Percentiles rank a stretch among this genome's conserved stretches.
phyloP scores from a whole-genome alignment of 1,140 invertebrate genomes.

The Bombus pascuorum region DNA sequence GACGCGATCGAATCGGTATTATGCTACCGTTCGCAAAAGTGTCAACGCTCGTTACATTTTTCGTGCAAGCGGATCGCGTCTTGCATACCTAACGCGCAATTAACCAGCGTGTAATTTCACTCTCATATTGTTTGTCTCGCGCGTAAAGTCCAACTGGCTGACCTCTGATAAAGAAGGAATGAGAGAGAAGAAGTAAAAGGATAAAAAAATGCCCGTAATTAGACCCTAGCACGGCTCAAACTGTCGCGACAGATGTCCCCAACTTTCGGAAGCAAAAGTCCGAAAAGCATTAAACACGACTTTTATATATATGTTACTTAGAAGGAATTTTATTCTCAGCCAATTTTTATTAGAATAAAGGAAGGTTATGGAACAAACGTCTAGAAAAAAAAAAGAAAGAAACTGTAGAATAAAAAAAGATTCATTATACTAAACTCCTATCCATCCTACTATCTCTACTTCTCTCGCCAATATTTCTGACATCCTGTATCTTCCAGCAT shows the following conservation, averaged over 20 bases:
- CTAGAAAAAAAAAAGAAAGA: too few species aligned
- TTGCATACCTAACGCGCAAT: conserved; percentile 76
- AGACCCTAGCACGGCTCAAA: neutral
- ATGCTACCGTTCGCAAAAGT: neutral
- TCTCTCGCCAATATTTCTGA: too few species aligned
- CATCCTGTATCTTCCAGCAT: too few species aligned
- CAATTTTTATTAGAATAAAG: neutral
- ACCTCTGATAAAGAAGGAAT: conserved; percentile 46
- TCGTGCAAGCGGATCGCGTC: conserved; percentile 56
- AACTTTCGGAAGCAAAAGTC: neutral
- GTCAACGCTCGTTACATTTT: conserved; percentile 41
- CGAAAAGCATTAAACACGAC: too few species aligned
- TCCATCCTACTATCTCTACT: too few species aligned
- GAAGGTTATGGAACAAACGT: too few species aligned
- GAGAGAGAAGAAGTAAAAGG: conserved; percentile 6
- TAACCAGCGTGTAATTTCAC: conserved; percentile 72
- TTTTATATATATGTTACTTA: neutral
- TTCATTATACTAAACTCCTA: too few species aligned
- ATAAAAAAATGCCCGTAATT: conserved; percentile 54
- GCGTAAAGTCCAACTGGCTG: conserved; percentile 42
- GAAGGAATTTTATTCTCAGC: neutral
- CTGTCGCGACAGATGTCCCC: conserved; percentile 25
- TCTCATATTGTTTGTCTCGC: conserved; percentile 34
- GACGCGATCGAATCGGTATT: neutral
- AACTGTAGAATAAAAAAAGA: too few species aligned